Percentiles rank a stretch among this genome's conserved stretches.
Conservation (phyloP, 2,888 invertebrate species). For the Nomada hirtipes region DNA sequence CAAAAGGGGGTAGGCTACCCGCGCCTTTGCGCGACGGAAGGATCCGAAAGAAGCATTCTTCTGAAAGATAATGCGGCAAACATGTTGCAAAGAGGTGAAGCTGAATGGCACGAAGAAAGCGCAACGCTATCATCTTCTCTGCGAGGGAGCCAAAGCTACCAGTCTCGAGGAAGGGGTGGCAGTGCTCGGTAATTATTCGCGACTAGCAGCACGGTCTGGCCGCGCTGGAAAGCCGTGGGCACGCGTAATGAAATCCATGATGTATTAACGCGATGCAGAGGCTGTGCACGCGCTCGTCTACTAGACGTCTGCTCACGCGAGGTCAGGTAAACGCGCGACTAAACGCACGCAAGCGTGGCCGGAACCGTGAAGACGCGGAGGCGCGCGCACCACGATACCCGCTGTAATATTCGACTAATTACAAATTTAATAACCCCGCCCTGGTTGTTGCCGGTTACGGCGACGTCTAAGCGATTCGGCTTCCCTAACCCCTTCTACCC, state of each 20-base stretch:
- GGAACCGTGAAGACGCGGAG: slow-evolving; percentile 24
- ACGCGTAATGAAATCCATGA: slow-evolving; percentile 79
- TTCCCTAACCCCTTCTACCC: not conserved
- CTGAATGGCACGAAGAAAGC: not conserved
- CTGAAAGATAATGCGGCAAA: not conserved
- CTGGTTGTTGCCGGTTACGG: slow-evolving; percentile 77
- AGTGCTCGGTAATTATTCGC: slow-evolving; percentile 73
- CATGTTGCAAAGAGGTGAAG: too few relatives aligned
- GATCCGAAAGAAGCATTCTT: not conserved
- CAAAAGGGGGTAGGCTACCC: too few relatives aligned
- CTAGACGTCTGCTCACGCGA: slow-evolving; percentile 47
- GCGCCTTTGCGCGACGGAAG: not conserved
- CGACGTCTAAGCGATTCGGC: slow-evolving; percentile 75
- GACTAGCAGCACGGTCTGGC: slow-evolving; percentile 56
- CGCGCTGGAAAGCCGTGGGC: slow-evolving; percentile 46
- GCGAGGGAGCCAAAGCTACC: not conserved
- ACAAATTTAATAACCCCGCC: slow-evolving; percentile 81
- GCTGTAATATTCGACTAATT: slow-evolving; percentile 82
- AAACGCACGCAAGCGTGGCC: slow-evolving; percentile 39
- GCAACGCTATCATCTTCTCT: too few relatives aligned
- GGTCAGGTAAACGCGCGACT: slow-evolving; percentile 40
- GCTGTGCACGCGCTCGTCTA: slow-evolving; percentile 15
- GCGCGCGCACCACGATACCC: slow-evolving; percentile 58
- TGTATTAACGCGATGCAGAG: slow-evolving; percentile 73
- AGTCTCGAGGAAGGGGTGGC: not conserved